Evolutionary conservation across 1,140 invertebrate species (phyloP), one percentile per base, ranked within the genome.

Genomic region (Heterodera schachtii): DNA sequence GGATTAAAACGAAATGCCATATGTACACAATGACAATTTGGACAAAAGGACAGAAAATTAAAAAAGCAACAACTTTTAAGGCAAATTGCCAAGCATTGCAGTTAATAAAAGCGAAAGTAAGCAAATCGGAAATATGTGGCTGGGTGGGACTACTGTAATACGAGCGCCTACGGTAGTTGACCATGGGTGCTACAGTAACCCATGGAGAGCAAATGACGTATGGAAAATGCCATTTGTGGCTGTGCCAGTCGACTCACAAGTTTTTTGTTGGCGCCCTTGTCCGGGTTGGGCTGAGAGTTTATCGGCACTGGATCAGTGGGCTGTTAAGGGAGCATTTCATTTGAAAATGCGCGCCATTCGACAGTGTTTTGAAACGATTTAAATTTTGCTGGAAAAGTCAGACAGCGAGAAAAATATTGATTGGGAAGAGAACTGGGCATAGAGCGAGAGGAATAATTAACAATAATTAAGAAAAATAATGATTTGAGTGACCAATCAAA

Each of bases 261-360:
- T 60, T 85, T 85, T 57, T 52, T 75, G 73, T 83, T 84, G 13
- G 74, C 41, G 57, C 47, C 47, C 57, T 83, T 86, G 19, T 84
- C 73, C 77, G 83, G 86, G 52, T 87, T 84, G n/a, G 84, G 64
- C 82, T 84, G 74, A 47, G 67, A 43, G 19, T 77, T 73, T 8
- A 82, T 41, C n/a, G 80, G 6, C 16, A 83, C 8, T 21, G 85
- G 82, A 4, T 85, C 84, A 44, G 86, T 71, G 52, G 84, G 77
- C 84, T 78, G 49, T 78, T 52, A 19, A 1, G 0, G 52, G 19
- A 7, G 16, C 13, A 69, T 31, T 31, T 31, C 31, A 31, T 31
- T 31, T 31, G 31, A 31, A 31, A 31, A 31, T 31, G 31, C 31
- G 31, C 31, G 31, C 31, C 31, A 31, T 31, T 31, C 31, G 31